These are phyloP conservation scores for Argyra leucocephala DNA, from an alignment of 2,888 invertebrate genomes.

Conservation along the genomic window DNA sequence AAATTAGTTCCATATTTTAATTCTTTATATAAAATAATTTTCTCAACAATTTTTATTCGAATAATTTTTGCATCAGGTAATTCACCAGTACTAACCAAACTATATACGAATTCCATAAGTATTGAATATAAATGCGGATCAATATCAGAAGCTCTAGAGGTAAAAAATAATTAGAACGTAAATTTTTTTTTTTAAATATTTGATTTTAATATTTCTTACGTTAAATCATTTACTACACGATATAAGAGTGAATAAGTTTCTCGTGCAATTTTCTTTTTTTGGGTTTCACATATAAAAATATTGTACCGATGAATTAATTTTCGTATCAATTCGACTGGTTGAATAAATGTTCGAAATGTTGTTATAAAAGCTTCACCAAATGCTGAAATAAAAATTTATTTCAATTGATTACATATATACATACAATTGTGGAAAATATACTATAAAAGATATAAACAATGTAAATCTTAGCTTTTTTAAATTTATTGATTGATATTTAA, in stretches of 20 bases:
- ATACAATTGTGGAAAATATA: too few species aligned
- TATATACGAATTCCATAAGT: conserved; percentile 87
- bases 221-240: conserved; percentile 88
- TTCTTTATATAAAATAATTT: conserved; percentile 47
- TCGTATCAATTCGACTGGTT: conserved; percentile 73
- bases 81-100: conserved; percentile 85
- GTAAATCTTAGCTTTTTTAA: too few species aligned
- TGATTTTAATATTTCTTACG: conserved; percentile 56
- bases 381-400: too few species aligned
- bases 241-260: conserved; percentile 89
- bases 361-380: conserved; percentile 87
- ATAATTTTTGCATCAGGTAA: conserved; percentile 82
- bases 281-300: conserved; percentile 59
- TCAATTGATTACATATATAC: too few species aligned
- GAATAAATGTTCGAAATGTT: conserved; percentile 92
- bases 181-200: neutral
- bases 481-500: too few species aligned
- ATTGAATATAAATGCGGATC: conserved; percentile 68
- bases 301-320: conserved; percentile 62
- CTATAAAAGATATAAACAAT: too few species aligned
- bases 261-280: conserved; percentile 65
- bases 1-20: conserved; percentile 28
- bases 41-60: conserved; percentile 82
- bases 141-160: conserved; percentile 69
- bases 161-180: conserved; percentile 14